phyloP scores from a whole-genome alignment of 2,888 invertebrate species.

The Perizoma flavofasciatum region DNA sequence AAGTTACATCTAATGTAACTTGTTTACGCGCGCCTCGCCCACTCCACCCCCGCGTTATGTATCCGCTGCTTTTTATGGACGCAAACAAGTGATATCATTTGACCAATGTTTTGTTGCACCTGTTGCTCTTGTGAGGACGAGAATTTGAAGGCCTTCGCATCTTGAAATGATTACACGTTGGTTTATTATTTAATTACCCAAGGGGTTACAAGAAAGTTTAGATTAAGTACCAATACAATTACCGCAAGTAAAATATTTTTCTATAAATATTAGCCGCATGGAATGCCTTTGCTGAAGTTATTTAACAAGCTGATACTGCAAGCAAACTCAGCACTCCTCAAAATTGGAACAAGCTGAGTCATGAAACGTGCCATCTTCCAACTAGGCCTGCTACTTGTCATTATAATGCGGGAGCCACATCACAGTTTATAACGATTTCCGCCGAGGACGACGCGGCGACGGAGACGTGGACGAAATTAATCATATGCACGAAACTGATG shows the following conservation, averaged over 20 bases:
- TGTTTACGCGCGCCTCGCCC: not conserved
- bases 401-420: conserved; percentile 50
- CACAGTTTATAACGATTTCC: conserved; percentile 59
- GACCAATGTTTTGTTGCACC: conserved; percentile 16
- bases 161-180: too few relatives aligned
- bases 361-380: conserved; percentile 11
- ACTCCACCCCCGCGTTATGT: not conserved
- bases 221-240: too few relatives aligned
- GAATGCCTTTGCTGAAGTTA: too few relatives aligned
- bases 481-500: conserved; percentile 32
- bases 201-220: too few relatives aligned
- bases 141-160: too few relatives aligned
- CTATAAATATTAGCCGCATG: too few relatives aligned
- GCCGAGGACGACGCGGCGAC: conserved; percentile 29
- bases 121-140: not conserved
- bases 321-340: conserved; percentile 5
- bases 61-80: not conserved
- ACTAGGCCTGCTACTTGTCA: conserved; percentile 17
- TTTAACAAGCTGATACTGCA: conserved; percentile 2
- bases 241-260: too few relatives aligned
- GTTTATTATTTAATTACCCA: too few relatives aligned
- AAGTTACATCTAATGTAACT: too few relatives aligned
- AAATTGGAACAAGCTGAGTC: conserved; percentile 19
- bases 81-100: not conserved
- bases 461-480: conserved; percentile 55